Evolutionary conservation across 2,113 vertebrate species (phyloP).

Genomic region (Salvelinus sp.): DNA sequence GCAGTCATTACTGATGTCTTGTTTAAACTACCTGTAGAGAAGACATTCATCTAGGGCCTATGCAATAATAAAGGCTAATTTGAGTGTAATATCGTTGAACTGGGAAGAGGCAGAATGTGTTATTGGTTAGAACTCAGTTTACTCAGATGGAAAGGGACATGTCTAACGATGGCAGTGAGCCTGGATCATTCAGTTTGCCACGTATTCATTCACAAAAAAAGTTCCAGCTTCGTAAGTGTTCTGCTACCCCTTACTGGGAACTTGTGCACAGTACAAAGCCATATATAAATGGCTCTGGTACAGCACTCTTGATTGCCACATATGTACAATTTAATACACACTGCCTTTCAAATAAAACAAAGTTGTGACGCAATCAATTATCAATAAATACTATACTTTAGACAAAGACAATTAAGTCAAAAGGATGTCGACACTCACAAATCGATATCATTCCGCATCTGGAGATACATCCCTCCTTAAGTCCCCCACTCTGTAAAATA

Average conservation of each 20-base stretch:
- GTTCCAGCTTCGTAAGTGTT: constrained; percentile 35
- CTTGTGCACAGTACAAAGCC: constrained; percentile 15
- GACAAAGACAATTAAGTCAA: constrained; percentile 19
- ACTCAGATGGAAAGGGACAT: constrained; percentile 24
- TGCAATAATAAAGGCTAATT: too few relatives aligned
- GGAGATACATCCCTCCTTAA: constrained; percentile 1
- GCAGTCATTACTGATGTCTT: too few relatives aligned
- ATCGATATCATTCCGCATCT: constrained; percentile 12
- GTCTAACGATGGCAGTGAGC: constrained; percentile 20
- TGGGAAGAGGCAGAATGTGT: neutral
- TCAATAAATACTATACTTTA: constrained; percentile 47
- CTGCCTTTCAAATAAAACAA: constrained; percentile 25
- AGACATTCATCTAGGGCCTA: too few relatives aligned
- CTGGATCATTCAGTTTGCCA: constrained; percentile 17
- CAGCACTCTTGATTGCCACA: constrained; percentile 15
- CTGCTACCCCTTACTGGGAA: constrained; percentile 8
- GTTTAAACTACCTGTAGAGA: too few relatives aligned
- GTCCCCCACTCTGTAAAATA: constrained; percentile 18
- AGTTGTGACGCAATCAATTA: constrained; percentile 24
- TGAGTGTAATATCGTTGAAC: neutral
- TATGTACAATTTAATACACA: constrained; percentile 35
- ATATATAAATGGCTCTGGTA: too few relatives aligned
- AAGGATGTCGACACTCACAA: constrained; percentile 27
- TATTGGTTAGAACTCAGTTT: constrained; percentile 3
- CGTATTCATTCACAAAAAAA: constrained; percentile 24